Percentiles rank a stretch among this genome's conserved stretches.
These are phyloP conservation scores for Lethrus apterus DNA, from an alignment of 1,140 invertebrate species.

Conservation along the genomic window DNA sequence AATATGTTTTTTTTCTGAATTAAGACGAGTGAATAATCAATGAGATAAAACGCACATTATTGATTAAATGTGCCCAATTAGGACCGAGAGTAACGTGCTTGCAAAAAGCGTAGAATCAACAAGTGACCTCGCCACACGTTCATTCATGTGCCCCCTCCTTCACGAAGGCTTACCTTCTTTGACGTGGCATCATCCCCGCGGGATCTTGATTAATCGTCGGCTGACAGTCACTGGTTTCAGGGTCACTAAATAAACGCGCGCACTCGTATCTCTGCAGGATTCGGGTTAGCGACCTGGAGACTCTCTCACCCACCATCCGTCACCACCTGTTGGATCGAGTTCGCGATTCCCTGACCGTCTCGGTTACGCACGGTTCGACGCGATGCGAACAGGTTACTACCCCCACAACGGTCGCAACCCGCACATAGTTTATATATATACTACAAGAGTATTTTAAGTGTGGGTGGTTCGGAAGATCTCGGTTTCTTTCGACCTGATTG, in stretches of 20 bases:
- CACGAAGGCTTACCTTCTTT: constrained; percentile 6
- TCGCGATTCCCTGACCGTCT: constrained; percentile 10
- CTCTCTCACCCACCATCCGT: no score
- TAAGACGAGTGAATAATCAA: no score
- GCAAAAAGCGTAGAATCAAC: constrained; percentile 1
- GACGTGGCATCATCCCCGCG: constrained; percentile 3
- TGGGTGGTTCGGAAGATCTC: constrained; percentile 12
- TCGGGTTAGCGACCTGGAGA: no score
- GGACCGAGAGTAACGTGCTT: no score
- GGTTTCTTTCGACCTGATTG: constrained; percentile 1
- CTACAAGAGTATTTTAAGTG: constrained; percentile 13
- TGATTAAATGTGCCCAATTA: no score
- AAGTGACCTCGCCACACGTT: constrained; percentile 8
- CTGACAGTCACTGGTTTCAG: constrained; percentile 5
- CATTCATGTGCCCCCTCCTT: constrained; percentile 10
- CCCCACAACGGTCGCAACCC: constrained; percentile 13
- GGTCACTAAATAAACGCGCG: constrained; percentile 1
- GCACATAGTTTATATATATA: constrained; percentile 17
- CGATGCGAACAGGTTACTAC: constrained; percentile 7
- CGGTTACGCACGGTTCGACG: constrained; percentile 8
- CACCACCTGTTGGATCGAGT: constrained; percentile 8
- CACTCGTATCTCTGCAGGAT: no score
- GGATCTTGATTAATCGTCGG: constrained; percentile 5
- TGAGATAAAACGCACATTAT: no score
- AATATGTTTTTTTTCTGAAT: no score